Base-by-base conservation (phyloP, 2,113 vertebrate species). In the Suncus etruscus region DNA sequence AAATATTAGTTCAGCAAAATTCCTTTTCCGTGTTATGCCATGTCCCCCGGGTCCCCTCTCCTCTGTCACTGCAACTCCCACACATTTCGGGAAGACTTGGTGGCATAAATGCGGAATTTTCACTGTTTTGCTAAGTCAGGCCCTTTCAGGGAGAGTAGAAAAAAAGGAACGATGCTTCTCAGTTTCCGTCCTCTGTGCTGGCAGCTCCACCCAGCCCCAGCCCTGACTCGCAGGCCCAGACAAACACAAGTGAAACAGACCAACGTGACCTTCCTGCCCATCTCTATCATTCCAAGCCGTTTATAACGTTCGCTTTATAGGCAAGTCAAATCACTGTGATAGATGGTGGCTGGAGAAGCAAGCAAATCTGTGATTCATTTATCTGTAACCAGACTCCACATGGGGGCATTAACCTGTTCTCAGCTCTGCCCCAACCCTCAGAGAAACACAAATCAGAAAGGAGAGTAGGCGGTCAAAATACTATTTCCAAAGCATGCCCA, bases 111-210 rank as follows among this genome's bases (percentile, higher is more conserved):
- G 45, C 8, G 51, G 73, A 70, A 51, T 86, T 78, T 87, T 3
- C 79, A 50, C 45, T n/a, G 24, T 90, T 93, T 75, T 92, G 94
- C 92, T 78, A 83, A 94, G 82, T 96, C 91, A 96, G 95, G 91
- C 50, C 82, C 63, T 92, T 91, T 58, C 8, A 83, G 47, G 51
- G 1, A 47, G 84, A 39, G 61, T 29, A 77, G 81, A 89, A 69
- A 84, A 68, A 89, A 69, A 84, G 63, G 58, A 89, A 89, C 66
- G 48, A 83, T 96, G 65, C 82, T 91, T 95, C 78, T 63, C 88
- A 69, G 81, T 92, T 94, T 87, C 87, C 87, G 75, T 39, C 79
- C 68, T 94, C 93, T 89, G 76, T 87, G 74, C 82, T 50, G 25
- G 77, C 24, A 90, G 4, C 63, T 8, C 16, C 22, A 65, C 65